Conservation (phyloP, 1,140 invertebrate genomes). For the Epicauta chinensis region DNA sequence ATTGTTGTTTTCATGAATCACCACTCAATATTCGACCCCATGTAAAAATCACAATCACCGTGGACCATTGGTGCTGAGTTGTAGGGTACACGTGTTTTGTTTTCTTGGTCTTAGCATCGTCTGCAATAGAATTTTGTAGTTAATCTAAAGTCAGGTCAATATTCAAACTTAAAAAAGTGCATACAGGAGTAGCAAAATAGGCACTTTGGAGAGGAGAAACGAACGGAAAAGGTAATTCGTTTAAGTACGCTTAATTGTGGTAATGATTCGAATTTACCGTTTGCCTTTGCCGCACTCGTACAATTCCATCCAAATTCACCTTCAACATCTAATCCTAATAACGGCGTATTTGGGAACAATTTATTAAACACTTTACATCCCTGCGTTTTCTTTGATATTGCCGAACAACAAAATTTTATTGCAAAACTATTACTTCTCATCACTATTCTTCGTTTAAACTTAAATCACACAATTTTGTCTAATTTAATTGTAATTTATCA, state of each 20-base stretch:
- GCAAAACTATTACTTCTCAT: slow-evolving; percentile 24
- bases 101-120: neutral
- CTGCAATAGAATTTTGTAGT: neutral
- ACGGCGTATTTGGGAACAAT: slow-evolving; percentile 26
- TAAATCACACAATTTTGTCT: slow-evolving; percentile 14
- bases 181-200: too few relatives aligned
- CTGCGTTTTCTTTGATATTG: slow-evolving; percentile 21
- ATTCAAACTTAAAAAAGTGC: too few relatives aligned
- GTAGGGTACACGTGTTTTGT: neutral
- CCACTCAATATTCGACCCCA: neutral
- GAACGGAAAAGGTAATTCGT: too few relatives aligned
- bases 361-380: slow-evolving; percentile 25
- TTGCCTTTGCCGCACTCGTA: neutral
- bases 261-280: neutral
- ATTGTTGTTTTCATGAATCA: neutral
- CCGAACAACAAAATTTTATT: slow-evolving; percentile 28
- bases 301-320: slow-evolving; percentile 33
- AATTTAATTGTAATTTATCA: neutral
- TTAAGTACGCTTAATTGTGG: too few relatives aligned
- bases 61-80: slow-evolving; percentile 10
- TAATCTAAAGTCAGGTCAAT: too few relatives aligned
- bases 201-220: too few relatives aligned
- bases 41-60: slow-evolving; percentile 9
- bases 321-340: slow-evolving; percentile 25
- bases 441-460: slow-evolving; percentile 26